Percentiles rank a stretch among this genome's conserved stretches.
Conservation (phyloP, 2,888 invertebrate species). For the Ochropacha duplaris region DNA sequence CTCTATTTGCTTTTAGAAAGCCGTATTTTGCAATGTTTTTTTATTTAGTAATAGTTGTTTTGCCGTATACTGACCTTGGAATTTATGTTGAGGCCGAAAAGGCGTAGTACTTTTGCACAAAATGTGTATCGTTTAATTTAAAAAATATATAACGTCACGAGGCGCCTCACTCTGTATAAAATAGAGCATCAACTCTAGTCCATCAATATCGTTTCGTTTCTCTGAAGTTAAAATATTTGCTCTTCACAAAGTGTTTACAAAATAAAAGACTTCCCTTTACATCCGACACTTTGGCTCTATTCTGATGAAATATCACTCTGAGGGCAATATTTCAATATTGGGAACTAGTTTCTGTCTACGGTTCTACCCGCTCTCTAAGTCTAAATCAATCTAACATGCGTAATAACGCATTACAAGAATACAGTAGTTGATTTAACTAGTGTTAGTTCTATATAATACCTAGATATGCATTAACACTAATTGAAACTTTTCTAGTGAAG, state of each 20-base stretch:
- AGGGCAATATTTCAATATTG: not conserved
- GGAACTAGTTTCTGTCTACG: too few species aligned
- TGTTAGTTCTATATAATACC: too few species aligned
- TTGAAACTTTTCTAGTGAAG: not conserved
- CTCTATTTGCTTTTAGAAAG: not conserved
- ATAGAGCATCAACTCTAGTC: not conserved
- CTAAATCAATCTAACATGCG: too few species aligned
- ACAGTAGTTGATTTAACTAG: too few species aligned
- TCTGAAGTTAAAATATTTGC: not conserved
- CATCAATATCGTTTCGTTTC: not conserved
- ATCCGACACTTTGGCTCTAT: not conserved
- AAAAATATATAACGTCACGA: not conserved
- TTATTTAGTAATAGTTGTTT: too few species aligned
- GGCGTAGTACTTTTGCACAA: too few species aligned
- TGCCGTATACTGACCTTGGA: too few species aligned
- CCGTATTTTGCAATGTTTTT: not conserved
- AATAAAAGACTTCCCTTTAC: not conserved
- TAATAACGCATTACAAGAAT: too few species aligned
- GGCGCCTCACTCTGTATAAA: not conserved
- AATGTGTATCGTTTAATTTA: not conserved
- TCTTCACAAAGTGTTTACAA: not conserved
- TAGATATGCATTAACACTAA: not conserved
- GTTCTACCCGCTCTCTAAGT: too few species aligned
- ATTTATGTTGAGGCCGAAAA: too few species aligned
- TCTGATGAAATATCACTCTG: not conserved